Evolutionary conservation across 2,113 vertebrate genomes (phyloP).

Genomic region (Neolamprologus variostigma): DNA sequence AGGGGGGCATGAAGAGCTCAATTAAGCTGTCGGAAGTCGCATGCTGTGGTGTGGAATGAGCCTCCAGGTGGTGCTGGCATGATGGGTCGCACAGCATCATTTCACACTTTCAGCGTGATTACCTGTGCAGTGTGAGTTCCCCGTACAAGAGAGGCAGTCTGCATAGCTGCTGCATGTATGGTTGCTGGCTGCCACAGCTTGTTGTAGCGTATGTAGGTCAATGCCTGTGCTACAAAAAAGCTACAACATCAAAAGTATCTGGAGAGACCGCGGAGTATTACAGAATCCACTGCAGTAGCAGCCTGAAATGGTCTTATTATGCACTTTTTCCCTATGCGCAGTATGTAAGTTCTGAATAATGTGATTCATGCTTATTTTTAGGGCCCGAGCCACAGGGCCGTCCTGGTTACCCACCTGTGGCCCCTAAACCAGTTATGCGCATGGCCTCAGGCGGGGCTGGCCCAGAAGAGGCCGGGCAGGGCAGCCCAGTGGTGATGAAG

Average conservation of each 20-base stretch:
- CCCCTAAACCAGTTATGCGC: conserved; percentile 55
- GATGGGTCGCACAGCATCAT: conserved; percentile 5
- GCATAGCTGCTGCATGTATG: not conserved
- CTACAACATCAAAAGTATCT: conserved; percentile 55
- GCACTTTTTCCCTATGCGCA: not conserved
- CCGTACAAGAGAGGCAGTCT: not conserved
- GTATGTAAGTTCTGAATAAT: not conserved
- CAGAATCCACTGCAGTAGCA: conserved; percentile 34
- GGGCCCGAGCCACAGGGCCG: conserved; percentile 39
- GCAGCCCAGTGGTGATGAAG: conserved; percentile 69
- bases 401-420: conserved; percentile 56
- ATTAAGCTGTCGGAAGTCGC: conserved; percentile 28
- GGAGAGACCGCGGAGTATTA: conserved; percentile 25
- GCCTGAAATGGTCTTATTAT: conserved; percentile 17
- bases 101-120: conserved; percentile 14
- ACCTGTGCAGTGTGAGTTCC: conserved; percentile 6
- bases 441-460: conserved; percentile 43
- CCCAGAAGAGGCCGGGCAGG: conserved; percentile 45
- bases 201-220: conserved; percentile 61
- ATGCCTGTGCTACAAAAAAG: conserved; percentile 42
- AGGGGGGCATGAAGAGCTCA: conserved; percentile 17
- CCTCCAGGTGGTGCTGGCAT: conserved; percentile 26
- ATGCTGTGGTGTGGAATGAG: conserved; percentile 41
- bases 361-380: conserved; percentile 12
- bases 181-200: conserved; percentile 12